Conservation (phyloP, 2,888 invertebrate genomes). For the Ditula angustiorana region DNA sequence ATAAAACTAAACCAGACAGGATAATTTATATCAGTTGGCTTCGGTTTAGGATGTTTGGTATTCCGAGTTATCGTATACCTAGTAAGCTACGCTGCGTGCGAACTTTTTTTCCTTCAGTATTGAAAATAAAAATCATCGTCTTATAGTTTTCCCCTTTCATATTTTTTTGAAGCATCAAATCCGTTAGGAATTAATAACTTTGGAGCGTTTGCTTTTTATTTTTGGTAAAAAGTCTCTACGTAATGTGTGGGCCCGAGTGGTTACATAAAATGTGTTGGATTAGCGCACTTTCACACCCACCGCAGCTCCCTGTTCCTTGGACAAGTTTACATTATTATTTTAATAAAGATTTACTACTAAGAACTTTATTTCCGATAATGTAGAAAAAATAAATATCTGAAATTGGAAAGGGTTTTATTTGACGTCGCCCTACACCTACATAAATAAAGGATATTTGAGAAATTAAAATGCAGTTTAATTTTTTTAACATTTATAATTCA, state of each 20-base stretch:
- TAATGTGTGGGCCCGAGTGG: not conserved
- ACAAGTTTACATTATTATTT: slow-evolving; percentile 27
- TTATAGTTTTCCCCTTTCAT: no score
- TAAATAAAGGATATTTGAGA: slow-evolving; percentile 78
- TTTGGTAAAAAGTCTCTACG: no score
- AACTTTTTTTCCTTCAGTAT: no score
- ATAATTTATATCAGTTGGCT: no score
- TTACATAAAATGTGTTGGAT: slow-evolving; percentile 26
- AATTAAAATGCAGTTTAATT: slow-evolving; percentile 79
- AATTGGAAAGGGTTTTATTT: slow-evolving; percentile 81
- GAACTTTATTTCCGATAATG: slow-evolving; percentile 46
- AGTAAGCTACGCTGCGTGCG: no score
- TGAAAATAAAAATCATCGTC: no score
- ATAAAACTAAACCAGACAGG: no score
- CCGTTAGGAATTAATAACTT: no score
- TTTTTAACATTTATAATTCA: slow-evolving; percentile 54
- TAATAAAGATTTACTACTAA: slow-evolving; percentile 30
- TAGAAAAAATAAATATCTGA: slow-evolving; percentile 71
- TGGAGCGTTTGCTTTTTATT: no score
- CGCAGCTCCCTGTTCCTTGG: slow-evolving; percentile 26
- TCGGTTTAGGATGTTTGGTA: no score
- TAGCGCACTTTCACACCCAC: slow-evolving; percentile 21
- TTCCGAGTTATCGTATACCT: no score
- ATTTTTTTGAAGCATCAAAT: no score
- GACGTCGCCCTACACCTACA: slow-evolving; percentile 69